Evolutionary conservation across 2,113 vertebrate genomes (phyloP).

Genomic region (human (Homo sapiens)): GRCh38 chr12:106797501-106798000

Average conservation of each 20-base stretch:
- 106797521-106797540: not conserved
- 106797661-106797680: not conserved
- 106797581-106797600: not conserved
- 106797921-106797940: not conserved
- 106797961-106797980: constrained; percentile 38
- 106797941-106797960: not conserved
- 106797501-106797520: not conserved
- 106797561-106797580: constrained; percentile 12
- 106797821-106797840: not conserved
- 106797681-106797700: not conserved
- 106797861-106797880: not conserved
- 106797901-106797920: not conserved
- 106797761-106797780: not conserved
- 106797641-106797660: not conserved
- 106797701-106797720: not conserved
- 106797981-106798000: constrained; percentile 23
- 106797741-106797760: constrained; percentile 17
- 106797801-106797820: not conserved
- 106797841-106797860: not conserved
- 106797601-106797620: not conserved
- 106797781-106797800: constrained; percentile 19
- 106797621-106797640: not conserved
- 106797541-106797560: constrained; percentile 11
- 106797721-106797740: not conserved
- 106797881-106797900: not conserved